These are phyloP conservation scores for Pogoniulus pusillus DNA, from an alignment of 2,797 vertebrate genomes.

Conservation along the genomic window DNA sequence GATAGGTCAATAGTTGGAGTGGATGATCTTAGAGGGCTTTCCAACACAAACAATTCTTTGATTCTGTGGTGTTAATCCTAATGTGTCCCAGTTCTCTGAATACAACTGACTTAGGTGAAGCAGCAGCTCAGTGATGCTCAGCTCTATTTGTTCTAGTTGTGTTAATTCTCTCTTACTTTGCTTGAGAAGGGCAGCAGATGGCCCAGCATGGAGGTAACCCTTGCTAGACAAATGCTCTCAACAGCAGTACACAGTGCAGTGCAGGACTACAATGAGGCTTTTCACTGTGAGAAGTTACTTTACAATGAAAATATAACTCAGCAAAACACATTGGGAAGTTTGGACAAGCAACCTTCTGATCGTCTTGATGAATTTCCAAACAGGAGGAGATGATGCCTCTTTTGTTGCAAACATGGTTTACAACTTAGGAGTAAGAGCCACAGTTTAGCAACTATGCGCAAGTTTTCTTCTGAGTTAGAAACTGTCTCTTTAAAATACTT, in stretches of 20 bases:
- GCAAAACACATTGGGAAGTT: neutral
- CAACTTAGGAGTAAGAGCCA: neutral
- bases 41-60: too few species aligned
- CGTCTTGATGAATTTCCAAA: neutral
- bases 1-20: too few species aligned
- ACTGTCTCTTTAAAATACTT: neutral
- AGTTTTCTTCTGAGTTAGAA: conserved; percentile 1
- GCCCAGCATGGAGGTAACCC: neutral
- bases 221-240: neutral
- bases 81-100: neutral
- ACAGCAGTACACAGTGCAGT: neutral
- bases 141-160: neutral
- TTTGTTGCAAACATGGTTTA: neutral
- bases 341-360: neutral
- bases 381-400: too few species aligned
- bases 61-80: too few species aligned
- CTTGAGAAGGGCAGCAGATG: neutral
- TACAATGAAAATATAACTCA: neutral
- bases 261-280: neutral
- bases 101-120: neutral
- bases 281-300: neutral
- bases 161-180: neutral
- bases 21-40: too few species aligned
- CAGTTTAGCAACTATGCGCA: neutral
- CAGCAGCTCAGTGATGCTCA: neutral